Evolutionary conservation across 2,797 vertebrate species (phyloP), one percentile per base, ranked within the genome.

Genomic region (Pseudomugil tenellus): DNA sequence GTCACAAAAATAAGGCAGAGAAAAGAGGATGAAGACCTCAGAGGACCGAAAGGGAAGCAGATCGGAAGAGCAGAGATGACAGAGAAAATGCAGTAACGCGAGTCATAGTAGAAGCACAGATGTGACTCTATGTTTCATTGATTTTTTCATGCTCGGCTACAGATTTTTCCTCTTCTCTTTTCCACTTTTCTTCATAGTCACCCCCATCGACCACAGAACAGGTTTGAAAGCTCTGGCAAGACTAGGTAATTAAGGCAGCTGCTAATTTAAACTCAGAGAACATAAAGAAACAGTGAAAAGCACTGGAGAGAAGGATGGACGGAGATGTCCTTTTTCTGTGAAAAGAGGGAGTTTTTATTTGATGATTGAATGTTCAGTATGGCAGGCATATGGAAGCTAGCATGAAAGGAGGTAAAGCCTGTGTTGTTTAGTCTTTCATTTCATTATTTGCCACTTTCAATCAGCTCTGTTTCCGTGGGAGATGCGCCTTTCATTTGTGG

Each of bases 371-470:
- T 84, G 81, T 90, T 86, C 72, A 49, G 32, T 32, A 32, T 32
- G 32, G 32, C 32, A 32, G 67, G 65, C 63, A 74, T 84, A 87
- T 77, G 69, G 77, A 74, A 86, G 72, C 51, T 32, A 66, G 72
- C 70, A 74, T 67, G 66, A 78, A 84, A 77, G 53, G 48, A 79
- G 73, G 76, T 79, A 67, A 88, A 78, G 74, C 74, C 77, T 88
- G 75, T 84, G 84, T 85, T 82, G 77, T 81, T 70, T 72, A 32
- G 73, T 61, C 78, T 87, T 88, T 92, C 84, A 84, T 90, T 92
- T 87, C 58, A 83, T 91, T 89, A 89, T 92, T 90, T 39, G 23
- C 72, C 59, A 76, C 77, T 91, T 89, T 91, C 84, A 84, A 84
- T 86, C 82, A 87, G 90, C 81, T 85, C 79, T 75, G 87, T 86